Evolutionary conservation across 2,113 vertebrate genomes (phyloP).

Genomic region (Pica pica): DNA sequence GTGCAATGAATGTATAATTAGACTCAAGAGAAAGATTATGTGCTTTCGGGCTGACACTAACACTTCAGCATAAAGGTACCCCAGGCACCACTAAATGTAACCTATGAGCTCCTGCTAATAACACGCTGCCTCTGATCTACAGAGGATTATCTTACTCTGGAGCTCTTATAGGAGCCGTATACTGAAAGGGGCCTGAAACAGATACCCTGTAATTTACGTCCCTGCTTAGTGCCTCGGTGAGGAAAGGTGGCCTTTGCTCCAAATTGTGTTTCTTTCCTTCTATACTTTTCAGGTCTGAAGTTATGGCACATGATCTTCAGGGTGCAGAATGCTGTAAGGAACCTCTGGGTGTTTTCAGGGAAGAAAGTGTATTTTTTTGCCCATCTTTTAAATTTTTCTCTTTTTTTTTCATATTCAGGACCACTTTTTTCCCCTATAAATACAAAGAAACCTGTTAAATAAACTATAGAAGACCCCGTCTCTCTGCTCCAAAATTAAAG

Average conservation of each 20-base stretch:
- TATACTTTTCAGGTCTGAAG: neutral
- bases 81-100: neutral
- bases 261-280: neutral
- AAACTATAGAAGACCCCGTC: neutral
- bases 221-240: neutral
- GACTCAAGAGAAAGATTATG: neutral
- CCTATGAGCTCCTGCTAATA: constrained; percentile 16
- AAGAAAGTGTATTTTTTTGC: neutral
- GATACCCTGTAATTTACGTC: constrained; percentile 9
- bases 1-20: constrained; percentile 13
- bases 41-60: neutral
- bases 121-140: neutral
- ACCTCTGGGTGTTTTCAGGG: neutral
- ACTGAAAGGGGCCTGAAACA: constrained; percentile 27
- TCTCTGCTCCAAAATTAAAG: neutral
- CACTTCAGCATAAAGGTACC: neutral
- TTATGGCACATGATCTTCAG: neutral
- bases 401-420: neutral
- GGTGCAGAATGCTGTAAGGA: neutral
- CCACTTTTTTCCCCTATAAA: neutral
- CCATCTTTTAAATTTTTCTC: neutral
- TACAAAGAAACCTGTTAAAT: neutral
- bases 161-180: neutral
- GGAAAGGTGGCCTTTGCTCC: neutral
- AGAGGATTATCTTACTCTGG: neutral